phyloP scores from a whole-genome alignment of 30 jellyfish, hydroid and myxozoan genomes.

The Turritopsis rubra region DNA sequence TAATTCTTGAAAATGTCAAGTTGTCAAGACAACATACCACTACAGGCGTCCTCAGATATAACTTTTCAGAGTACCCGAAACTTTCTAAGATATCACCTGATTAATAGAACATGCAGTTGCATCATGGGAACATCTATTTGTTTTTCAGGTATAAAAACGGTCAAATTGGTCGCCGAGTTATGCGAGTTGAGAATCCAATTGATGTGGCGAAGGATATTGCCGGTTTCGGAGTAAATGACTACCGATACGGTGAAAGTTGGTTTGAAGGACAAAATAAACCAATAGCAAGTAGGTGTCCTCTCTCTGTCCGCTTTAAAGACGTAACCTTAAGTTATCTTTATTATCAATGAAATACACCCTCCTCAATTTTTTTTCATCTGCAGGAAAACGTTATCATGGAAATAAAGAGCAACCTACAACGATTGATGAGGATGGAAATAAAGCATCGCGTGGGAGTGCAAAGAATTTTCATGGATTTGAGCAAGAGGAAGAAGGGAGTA shows the following conservation, averaged over 20 bases:
- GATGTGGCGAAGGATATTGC: constrained; percentile 20
- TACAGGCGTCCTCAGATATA: too few species aligned
- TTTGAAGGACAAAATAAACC: constrained; percentile 29
- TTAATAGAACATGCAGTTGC: too few species aligned
- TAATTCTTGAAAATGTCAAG: too few species aligned
- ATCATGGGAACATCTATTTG: too few species aligned
- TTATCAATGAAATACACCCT: not conserved
- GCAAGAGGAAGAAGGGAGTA: not conserved
- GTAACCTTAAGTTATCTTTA: too few species aligned
- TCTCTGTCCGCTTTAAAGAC: not conserved
- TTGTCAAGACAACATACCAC: too few species aligned
- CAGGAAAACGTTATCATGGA: not conserved
- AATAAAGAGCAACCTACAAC: not conserved
- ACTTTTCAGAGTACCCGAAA: too few species aligned
- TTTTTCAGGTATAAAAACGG: not conserved
- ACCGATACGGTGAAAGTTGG: constrained; percentile 28
- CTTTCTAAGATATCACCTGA: too few species aligned
- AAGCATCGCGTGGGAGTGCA: not conserved
- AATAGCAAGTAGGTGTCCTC: not conserved
- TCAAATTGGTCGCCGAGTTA: not conserved
- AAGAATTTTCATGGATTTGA: not conserved
- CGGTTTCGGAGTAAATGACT: constrained; percentile 27
- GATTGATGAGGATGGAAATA: not conserved
- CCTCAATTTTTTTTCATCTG: too few species aligned
- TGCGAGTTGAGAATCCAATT: not conserved